Percentiles rank a stretch among this genome's conserved stretches.
phyloP scores from a whole-genome alignment of 2,888 invertebrate species.

The Erynnis tages region DNA sequence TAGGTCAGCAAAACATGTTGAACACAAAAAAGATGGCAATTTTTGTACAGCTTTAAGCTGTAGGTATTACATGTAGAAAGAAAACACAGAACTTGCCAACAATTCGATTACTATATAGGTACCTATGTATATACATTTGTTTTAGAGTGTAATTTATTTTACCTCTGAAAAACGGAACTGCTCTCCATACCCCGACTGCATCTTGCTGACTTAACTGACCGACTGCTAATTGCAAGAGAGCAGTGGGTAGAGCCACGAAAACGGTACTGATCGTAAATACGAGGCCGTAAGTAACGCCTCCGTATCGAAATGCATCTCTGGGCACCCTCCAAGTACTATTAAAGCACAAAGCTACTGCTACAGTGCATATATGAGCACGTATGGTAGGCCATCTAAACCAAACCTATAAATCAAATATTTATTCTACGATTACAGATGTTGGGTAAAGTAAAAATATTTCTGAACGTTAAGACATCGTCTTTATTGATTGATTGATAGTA shows the following conservation, averaged over 20 bases:
- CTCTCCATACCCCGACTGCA: conserved; percentile 83
- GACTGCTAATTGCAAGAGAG: conserved; percentile 82
- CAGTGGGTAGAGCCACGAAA: conserved; percentile 79
- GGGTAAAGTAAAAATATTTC: no score
- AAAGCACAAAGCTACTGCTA: conserved; percentile 79
- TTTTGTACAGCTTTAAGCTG: no score
- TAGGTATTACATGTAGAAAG: no score
- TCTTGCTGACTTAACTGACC: conserved; percentile 85
- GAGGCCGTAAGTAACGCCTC: conserved; percentile 78
- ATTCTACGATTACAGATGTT: no score
- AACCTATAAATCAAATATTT: conserved; percentile 37
- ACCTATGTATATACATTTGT: not conserved
- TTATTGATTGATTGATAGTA: no score
- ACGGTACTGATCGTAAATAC: conserved; percentile 72
- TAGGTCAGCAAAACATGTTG: no score
- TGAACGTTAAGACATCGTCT: no score
- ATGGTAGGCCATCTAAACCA: conserved; percentile 52
- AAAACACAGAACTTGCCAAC: no score
- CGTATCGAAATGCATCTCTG: conserved; percentile 67
- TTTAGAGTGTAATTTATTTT: conserved; percentile 21
- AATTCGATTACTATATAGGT: not conserved
- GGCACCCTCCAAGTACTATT: conserved; percentile 83
- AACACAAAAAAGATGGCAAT: no score
- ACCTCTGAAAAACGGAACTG: conserved; percentile 85
- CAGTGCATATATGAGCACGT: conserved; percentile 69